A percentile compares a stretch with the other conserved stretches of the same genome.
These are phyloP conservation scores for Ylistrum balloti DNA, from an alignment of 1,140 invertebrate genomes.

Conservation along the genomic window DNA sequence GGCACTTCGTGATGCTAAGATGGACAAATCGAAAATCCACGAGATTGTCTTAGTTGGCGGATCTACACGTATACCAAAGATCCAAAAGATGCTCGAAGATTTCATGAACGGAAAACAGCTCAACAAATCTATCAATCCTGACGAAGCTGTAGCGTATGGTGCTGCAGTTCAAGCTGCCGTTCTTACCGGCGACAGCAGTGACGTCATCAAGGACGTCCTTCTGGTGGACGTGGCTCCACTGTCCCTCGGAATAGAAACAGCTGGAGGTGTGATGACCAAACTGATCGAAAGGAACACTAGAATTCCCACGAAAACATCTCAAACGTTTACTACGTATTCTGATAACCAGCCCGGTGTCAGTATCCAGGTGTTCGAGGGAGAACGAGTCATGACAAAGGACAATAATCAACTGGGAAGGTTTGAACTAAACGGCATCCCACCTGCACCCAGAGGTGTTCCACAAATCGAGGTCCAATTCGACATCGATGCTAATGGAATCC, in stretches of 20 bases:
- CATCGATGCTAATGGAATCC: slow-evolving; percentile 85
- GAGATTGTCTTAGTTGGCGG: slow-evolving; percentile 98
- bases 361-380: slow-evolving; percentile 92
- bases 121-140: slow-evolving; percentile 91
- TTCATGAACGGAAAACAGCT: slow-evolving; percentile 95
- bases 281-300: slow-evolving; percentile 76
- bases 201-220: slow-evolving; percentile 77
- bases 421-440: slow-evolving; percentile 94
- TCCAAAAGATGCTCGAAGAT: slow-evolving; percentile 96
- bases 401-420: slow-evolving; percentile 84
- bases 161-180: slow-evolving; percentile 85
- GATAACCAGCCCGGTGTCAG: slow-evolving; percentile 89
- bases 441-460: slow-evolving; percentile 94
- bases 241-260: slow-evolving; percentile 84
- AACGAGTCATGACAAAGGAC: slow-evolving; percentile 92
- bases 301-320: slow-evolving; percentile 79
- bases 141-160: slow-evolving; percentile 93
- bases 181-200: slow-evolving; percentile 74
- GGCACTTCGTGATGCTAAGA: slow-evolving; percentile 95
- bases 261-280: slow-evolving; percentile 86
- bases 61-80: slow-evolving; percentile 98
- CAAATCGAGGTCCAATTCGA: slow-evolving; percentile 88
- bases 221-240: slow-evolving; percentile 79
- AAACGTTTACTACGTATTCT: slow-evolving; percentile 80
- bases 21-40: slow-evolving; percentile 95